These are phyloP conservation scores for Acanthopleura granulata DNA, from an alignment of 2,888 invertebrate genomes.

Conservation along the genomic window DNA sequence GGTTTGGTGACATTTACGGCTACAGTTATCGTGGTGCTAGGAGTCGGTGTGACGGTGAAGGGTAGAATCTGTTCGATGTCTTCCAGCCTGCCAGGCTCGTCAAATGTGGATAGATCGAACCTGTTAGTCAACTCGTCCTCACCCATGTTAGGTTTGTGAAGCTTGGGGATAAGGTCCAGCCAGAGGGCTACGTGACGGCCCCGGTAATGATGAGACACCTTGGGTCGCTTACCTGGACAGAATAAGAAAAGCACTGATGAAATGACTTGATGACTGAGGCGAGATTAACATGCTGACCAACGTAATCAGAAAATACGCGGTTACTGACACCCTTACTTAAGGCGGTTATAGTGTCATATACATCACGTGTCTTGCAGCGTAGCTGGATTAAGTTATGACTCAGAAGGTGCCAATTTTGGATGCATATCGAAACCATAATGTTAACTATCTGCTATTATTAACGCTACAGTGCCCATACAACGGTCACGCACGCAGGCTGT, in stretches of 20 bases:
- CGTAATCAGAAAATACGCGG: too few species aligned
- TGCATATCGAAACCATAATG: too few species aligned
- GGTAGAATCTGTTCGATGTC: neutral
- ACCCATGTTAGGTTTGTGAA: constrained; percentile 84
- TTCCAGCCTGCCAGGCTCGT: neutral
- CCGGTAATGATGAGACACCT: constrained; percentile 92
- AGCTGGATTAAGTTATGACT: too few species aligned
- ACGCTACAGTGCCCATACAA: too few species aligned
- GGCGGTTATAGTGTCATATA: too few species aligned
- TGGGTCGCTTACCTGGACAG: constrained; percentile 86
- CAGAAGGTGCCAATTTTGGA: too few species aligned
- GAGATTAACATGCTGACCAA: too few species aligned
- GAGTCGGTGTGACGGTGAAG: neutral
- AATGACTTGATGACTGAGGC: too few species aligned
- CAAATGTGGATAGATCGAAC: neutral
- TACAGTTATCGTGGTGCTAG: neutral
- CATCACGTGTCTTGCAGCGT: too few species aligned
- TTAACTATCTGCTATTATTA: too few species aligned
- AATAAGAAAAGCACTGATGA: constrained; percentile 20
- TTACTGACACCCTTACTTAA: too few species aligned
- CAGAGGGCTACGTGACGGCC: constrained; percentile 96
- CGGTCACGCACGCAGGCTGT: too few species aligned
- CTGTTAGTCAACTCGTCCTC: constrained; percentile 53
- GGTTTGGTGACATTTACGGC: neutral
- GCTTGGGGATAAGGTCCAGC: constrained; percentile 93